phyloP scores from a whole-genome alignment of 2,113 vertebrate genomes.

The cattle (Bos taurus) region DNA sequence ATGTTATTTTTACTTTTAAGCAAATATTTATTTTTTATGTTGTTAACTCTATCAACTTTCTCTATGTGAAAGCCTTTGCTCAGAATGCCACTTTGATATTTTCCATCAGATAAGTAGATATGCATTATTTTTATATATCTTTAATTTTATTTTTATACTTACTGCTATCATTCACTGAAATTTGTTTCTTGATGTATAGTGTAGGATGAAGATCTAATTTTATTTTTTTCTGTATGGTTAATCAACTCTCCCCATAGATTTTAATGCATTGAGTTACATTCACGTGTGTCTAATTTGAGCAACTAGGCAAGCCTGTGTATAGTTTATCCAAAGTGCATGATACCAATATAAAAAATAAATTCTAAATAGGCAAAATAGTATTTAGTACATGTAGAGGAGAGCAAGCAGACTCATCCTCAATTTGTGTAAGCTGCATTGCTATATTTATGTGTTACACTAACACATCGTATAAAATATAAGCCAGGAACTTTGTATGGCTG shows the following conservation, averaged over 20 bases:
- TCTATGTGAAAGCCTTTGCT: not conserved
- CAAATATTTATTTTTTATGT: not conserved
- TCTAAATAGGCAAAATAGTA: not conserved
- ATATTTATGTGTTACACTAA: not conserved
- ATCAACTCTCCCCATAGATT: not conserved
- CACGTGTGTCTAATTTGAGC: slow-evolving; percentile 35
- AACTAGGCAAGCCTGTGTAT: slow-evolving; percentile 21
- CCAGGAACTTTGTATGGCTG: not conserved
- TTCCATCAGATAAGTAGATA: not conserved
- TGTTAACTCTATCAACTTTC: not conserved
- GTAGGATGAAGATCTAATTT: not conserved
- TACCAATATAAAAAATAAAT: slow-evolving; percentile 31
- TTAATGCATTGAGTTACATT: not conserved
- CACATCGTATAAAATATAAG: not conserved
- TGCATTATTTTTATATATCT: not conserved
- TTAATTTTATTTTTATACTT: not conserved
- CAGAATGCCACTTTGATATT: not conserved
- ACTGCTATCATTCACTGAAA: not conserved
- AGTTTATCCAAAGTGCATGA: slow-evolving; percentile 28
- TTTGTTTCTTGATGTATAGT: not conserved
- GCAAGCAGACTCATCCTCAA: not conserved
- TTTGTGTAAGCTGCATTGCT: not conserved
- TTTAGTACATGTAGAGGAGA: not conserved
- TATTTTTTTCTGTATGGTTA: not conserved
- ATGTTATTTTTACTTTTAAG: not conserved